Evolutionary conservation across 53 echinoderm and acorn worm species (phyloP), one percentile per base, ranked within the genome.

Genomic region (Temnopleurus reevesii): DNA sequence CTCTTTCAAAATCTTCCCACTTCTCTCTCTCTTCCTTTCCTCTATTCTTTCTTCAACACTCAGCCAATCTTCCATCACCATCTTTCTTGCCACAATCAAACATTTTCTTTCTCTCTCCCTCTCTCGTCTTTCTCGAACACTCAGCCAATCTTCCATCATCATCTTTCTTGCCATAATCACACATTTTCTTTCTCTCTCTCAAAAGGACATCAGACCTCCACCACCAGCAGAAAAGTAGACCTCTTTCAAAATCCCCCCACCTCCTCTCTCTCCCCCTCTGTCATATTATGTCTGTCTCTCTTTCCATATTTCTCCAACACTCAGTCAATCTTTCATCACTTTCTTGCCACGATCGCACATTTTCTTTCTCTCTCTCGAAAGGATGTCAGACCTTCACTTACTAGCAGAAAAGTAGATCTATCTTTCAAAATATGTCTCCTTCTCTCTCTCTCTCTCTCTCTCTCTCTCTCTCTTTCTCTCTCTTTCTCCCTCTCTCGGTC

Each of bases 141-240:
- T 4, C 12, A 9, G 3, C 27, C 49, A 19, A 46, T 29, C 29
- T 76, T 79, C 79, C 46, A 12, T 49, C 46, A 79, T 49, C 79
- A 46, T 26, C 2, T 28, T 26, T 15, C 15, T 51, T 51, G 9
- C 53, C 53, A 51, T 51, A 8, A 8, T 10, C 53, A 51, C 53
- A 51, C 53, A 51, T 10, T 15, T 15, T 51, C 53, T 51, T 10
- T 49, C 46, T 17, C 29, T 26, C n/a, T 46, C 29, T 24, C 8
- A 28, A 64, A 79, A 46, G 79, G 79, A 79, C 79, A 5, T 17
- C 46, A 79, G 79, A 79, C 51, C 49, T 49, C 79, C 43, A 71
- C 49, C 49, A 49, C 49, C 49, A 49, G 36, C 41, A 41, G 71
- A 41, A 71, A 71, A 71, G 41, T n/a, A 19, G 38, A 65, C 19